A percentile compares a stretch with the other conserved stretches of the same genome.
These are phyloP conservation scores for Antechinus flavipes DNA, from an alignment of 2,113 vertebrate genomes.

Conservation along the genomic window DNA sequence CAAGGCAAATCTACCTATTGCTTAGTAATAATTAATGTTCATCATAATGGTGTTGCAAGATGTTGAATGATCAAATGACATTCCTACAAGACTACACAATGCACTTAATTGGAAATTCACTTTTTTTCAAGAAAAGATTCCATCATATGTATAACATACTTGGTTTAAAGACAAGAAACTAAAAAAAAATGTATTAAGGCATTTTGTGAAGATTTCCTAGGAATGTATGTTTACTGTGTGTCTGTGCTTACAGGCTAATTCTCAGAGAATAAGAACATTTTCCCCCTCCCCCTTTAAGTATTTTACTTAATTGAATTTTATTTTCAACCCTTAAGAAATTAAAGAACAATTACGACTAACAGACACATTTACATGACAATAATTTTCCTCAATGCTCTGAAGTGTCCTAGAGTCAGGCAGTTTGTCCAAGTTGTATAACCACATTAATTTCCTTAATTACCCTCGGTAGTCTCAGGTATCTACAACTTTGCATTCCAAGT, in stretches of 20 bases:
- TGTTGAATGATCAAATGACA: conserved; percentile 1
- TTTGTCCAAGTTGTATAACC: conserved; percentile 16
- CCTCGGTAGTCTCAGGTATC: background rate
- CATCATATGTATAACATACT: conserved; percentile 2
- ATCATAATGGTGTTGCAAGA: conserved; percentile 25
- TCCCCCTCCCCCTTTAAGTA: background rate
- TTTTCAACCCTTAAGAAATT: conserved; percentile 48
- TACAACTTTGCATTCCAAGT: conserved; percentile 4
- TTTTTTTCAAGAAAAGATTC: conserved; percentile 4
- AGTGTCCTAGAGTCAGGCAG: conserved; percentile 30
- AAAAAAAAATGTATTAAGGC: background rate
- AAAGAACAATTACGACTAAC: conserved; percentile 61
- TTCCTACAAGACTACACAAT: background rate
- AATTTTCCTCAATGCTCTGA: conserved; percentile 23
- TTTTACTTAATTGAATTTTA: conserved; percentile 37
- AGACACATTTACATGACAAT: conserved; percentile 25
- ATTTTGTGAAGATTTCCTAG: background rate
- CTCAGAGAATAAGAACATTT: background rate
- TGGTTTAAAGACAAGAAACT: background rate
- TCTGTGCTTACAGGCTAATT: background rate
- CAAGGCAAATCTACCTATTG: conserved; percentile 21
- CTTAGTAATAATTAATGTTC: conserved; percentile 3
- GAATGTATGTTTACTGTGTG: background rate
- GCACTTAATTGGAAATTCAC: conserved; percentile 10
- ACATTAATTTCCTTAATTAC: background rate